Percentiles rank a stretch among this genome's conserved stretches.
Conservation (phyloP, 2,797 vertebrate species). For the Lepilemur septentrionalis region DNA sequence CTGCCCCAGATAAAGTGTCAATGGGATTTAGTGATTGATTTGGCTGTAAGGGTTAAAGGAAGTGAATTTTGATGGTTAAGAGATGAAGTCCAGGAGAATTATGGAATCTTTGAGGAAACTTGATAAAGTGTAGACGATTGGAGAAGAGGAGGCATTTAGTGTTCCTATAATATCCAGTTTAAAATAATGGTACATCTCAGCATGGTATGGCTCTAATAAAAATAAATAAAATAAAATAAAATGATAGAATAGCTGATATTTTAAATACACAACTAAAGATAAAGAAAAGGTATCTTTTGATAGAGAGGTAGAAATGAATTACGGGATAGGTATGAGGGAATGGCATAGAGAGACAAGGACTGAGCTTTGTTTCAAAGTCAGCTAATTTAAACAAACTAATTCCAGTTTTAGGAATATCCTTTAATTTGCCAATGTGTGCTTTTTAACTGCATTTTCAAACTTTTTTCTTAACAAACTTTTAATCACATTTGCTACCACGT, state of each 20-base stretch:
- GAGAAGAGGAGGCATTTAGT: not conserved
- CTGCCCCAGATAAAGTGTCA: not conserved
- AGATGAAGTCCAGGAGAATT: not conserved
- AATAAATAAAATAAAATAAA: too few relatives aligned
- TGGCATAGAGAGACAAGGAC: not conserved
- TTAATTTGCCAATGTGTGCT: not conserved
- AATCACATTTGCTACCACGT: not conserved
- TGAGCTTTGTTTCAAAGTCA: conserved; percentile 15
- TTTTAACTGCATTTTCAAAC: not conserved
- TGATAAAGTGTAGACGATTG: not conserved
- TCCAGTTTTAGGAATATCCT: conserved; percentile 10
- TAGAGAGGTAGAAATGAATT: conserved; percentile 6
- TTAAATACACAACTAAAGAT: not conserved
- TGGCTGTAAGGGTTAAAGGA: not conserved
- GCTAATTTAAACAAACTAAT: conserved; percentile 9
- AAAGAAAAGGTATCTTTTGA: conserved; percentile 4
- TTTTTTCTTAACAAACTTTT: not conserved
- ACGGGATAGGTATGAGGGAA: not conserved
- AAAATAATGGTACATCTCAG: not conserved
- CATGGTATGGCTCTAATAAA: too few relatives aligned
- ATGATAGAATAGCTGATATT: not conserved
- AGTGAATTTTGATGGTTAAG: not conserved
- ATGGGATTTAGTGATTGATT: not conserved
- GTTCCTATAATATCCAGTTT: conserved; percentile 9
- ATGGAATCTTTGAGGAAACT: not conserved